Percentiles rank a stretch among this genome's conserved stretches.
phyloP scores from a whole-genome alignment of 2,888 invertebrate genomes.

The Crossocerus cetratus region DNA sequence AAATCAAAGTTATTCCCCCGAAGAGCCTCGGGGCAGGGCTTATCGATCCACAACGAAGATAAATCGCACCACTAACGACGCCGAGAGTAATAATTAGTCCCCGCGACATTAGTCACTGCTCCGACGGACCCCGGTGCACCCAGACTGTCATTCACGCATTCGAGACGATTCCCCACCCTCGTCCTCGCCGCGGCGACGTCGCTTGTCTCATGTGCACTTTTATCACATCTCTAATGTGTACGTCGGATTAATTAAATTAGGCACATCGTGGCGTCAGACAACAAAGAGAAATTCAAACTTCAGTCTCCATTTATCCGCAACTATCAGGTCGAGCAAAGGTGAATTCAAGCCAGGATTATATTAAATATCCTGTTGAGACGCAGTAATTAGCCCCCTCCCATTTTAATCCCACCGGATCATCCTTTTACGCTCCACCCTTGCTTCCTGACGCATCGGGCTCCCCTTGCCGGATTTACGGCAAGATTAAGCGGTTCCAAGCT shows the following conservation, averaged over 20 bases:
- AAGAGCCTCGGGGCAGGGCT: constrained; percentile 11
- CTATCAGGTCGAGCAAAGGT: no score
- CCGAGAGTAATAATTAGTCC: constrained; percentile 33
- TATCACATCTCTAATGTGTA: no score
- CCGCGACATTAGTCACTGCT: constrained; percentile 36
- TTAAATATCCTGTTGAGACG: constrained; percentile 33
- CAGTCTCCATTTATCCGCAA: no score
- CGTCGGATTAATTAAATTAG: no score
- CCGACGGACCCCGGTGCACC: neutral
- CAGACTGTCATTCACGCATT: constrained; percentile 5
- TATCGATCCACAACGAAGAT: constrained; percentile 33
- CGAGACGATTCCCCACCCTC: no score
- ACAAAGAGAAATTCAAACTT: no score
- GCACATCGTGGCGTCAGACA: no score
- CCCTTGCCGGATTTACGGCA: constrained; percentile 49
- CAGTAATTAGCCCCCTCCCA: constrained; percentile 41
- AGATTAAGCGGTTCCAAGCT: constrained; percentile 41
- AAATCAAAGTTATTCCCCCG: constrained; percentile 36
- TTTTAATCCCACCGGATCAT: constrained; percentile 37
- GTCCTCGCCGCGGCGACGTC: no score
- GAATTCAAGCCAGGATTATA: constrained; percentile 34
- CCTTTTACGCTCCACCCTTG: neutral
- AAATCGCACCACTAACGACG: constrained; percentile 31
- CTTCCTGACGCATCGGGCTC: constrained; percentile 3
- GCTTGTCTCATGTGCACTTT: no score